Evolutionary conservation across 2,888 invertebrate species (phyloP), one percentile per base, ranked within the genome.

Genomic region (Zygothrica quintamaculata): DNA sequence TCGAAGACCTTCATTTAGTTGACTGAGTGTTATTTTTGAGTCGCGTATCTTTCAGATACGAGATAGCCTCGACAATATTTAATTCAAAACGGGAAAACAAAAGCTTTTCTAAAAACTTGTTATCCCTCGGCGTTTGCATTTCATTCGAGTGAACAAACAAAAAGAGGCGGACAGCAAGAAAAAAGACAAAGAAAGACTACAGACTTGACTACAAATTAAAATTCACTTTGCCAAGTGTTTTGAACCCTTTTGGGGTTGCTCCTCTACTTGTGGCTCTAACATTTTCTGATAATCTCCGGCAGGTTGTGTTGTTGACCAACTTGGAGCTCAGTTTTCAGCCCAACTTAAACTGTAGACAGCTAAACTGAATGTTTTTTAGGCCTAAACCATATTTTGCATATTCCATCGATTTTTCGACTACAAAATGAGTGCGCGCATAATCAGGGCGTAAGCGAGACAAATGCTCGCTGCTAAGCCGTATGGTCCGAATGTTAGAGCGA

Each of bases 371-470:
- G 43, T 57, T 16, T 43, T 68, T 68, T 77, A 72, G 53, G 57
- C 58, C 44, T 72, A 59, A 74, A 68, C 64, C 70, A 72, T 67
- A 82, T 86, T 82, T 86, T 86, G 86, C 84, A 82, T 80, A 86
- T 79, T 80, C 74, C 72, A 82, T 79, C 68, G 82, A 82, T 80
- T 78, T 84, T 74, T 74, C 57, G 61, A 62, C 79, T 74, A 59
- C 47, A 68, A 79, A 84, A 70, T 77, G 74, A 77, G 65, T 80
- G 80, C 64, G 66, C 77, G 84, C 86, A 82, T 82, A 82, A 86
- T 86, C 74, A 86, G 79, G 33, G 65, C 43, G 84, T 42, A 62
- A 84, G 61, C 26, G 65, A 65, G 68, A 60, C 34, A 44, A 11
- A 12, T 12, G 22, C 26, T 12, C 4, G 29, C 7, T 11, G 12